A percentile compares a stretch with the other conserved stretches of the same genome.
These are phyloP conservation scores for Corydoras sp. DNA, from an alignment of 2,113 vertebrate genomes.

Conservation along the genomic window DNA sequence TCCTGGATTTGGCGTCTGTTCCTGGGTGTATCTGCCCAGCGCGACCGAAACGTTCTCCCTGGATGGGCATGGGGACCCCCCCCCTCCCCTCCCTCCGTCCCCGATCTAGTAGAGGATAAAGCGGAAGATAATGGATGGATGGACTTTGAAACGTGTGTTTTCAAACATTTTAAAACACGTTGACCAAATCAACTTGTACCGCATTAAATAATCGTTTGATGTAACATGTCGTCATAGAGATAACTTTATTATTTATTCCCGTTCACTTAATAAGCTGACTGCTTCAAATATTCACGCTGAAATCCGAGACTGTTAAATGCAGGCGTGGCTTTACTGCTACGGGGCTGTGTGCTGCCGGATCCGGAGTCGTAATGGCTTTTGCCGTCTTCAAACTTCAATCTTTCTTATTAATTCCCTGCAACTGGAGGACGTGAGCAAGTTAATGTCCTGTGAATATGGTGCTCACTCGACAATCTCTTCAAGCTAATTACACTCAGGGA, in stretches of 20 bases:
- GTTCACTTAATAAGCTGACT: neutral
- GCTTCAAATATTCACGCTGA: neutral
- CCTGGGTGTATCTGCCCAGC: too few relatives aligned
- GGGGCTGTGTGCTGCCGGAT: conserved; percentile 50
- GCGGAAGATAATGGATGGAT: too few relatives aligned
- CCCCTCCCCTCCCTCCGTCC: too few relatives aligned
- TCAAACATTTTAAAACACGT: conserved; percentile 33
- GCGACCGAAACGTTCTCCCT: too few relatives aligned
- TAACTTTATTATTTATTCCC: neutral
- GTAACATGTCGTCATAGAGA: conserved; percentile 42
- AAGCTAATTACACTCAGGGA: conserved; percentile 99
- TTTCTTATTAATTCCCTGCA: conserved; percentile 99
- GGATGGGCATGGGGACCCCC: too few relatives aligned
- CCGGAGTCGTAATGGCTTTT: conserved; percentile 94
- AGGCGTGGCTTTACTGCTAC: conserved; percentile 18
- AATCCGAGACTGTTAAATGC: conserved; percentile 40
- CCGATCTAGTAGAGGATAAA: too few relatives aligned
- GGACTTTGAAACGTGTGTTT: too few relatives aligned
- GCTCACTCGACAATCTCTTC: conserved; percentile 99
- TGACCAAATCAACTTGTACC: conserved; percentile 42
- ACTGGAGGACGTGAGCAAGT: conserved; percentile 99
- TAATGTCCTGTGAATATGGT: conserved; percentile 99
- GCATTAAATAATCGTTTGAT: conserved; percentile 45
- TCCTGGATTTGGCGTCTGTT: too few relatives aligned
- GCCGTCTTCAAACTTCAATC: conserved; percentile 99